These are phyloP conservation scores for Tribolium freemani DNA, from an alignment of 2,888 invertebrate species.

Conservation along the genomic window DNA sequence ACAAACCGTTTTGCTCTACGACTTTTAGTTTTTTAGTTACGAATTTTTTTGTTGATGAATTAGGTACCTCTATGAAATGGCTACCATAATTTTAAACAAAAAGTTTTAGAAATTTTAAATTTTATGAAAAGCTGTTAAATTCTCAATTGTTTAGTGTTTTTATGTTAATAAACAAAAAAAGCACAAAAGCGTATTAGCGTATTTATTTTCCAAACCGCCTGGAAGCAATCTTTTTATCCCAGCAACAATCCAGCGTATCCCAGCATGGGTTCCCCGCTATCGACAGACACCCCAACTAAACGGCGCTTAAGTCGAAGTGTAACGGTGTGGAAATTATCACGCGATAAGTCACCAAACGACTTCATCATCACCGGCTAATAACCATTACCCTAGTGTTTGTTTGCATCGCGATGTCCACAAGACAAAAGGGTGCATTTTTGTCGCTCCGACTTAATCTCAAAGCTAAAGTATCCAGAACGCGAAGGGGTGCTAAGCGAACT, in stretches of 20 bases:
- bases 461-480: conserved; percentile 59
- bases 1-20: no score
- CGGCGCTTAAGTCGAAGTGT: conserved; percentile 61
- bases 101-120: no score
- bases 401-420: conserved; percentile 23
- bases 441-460: conserved; percentile 59
- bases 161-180: no score
- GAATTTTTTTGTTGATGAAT: no score
- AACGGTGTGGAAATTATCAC: conserved; percentile 67
- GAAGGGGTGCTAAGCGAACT: conserved; percentile 56
- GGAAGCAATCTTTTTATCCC: conserved; percentile 10
- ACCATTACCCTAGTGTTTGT: conserved; percentile 51
- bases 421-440: conserved; percentile 45
- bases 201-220: background rate
- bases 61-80: no score
- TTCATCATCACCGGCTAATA: conserved; percentile 64
- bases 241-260: conserved; percentile 1
- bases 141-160: no score
- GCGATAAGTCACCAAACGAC: conserved; percentile 66
- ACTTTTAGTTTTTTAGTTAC: no score
- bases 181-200: no score
- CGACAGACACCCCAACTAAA: conserved; percentile 53
- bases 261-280: conserved; percentile 17
- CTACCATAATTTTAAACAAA: no score
- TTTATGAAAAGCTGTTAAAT: no score